Evolutionary conservation across 2,797 vertebrate genomes (phyloP), one percentile per base, ranked within the genome.

Genomic region (Pyrocephalus nanus): DNA sequence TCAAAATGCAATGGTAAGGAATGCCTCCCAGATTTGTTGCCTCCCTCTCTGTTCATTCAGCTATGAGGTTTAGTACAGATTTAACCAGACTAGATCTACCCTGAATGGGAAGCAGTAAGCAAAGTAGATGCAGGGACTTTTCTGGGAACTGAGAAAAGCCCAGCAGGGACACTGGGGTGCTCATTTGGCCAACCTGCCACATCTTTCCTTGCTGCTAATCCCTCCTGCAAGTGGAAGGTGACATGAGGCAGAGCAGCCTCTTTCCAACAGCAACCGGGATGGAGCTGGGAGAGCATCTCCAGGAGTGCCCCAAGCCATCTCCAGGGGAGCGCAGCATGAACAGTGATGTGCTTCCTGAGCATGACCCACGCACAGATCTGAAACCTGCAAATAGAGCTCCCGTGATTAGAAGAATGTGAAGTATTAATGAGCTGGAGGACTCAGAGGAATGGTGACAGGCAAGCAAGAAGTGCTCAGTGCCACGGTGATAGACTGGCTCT

Each of bases 301-400:
- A 4, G 45, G 47, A 3, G 21, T n/a, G 23, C 51, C 27, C 40
- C 27, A 34, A 79, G 17, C 20, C 20, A 14, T 30, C 29, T 29
- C 36, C 2, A 1, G 55, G 67, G 40, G 62, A 67, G 12, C 2
- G 3, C 20, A 32, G 32, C 27, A 6, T 15, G 40, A 40, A 48
- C 2, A 4, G 30, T 36, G 21, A 55, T 73, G 61, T 6, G 2
- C 45, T 40, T 54, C 25, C 57, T 47, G 23, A 71, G 21, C 7
- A 0, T 15, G 64, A 61, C n/a, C 71, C 45, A 43, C 0, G 0
- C 42, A 25, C 2, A 4, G 32, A n/a, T 43, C 57, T 30, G 54
- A 42, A n/a, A 32, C 34, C 27, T 1, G 1, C 64, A 64, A 43
- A 30, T 4, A 62, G 43, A 69, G 32, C 51, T 72, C 48, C 75